phyloP scores from a whole-genome alignment of 2,797 vertebrate species.

The Microctenopoma stevenorrisi region DNA sequence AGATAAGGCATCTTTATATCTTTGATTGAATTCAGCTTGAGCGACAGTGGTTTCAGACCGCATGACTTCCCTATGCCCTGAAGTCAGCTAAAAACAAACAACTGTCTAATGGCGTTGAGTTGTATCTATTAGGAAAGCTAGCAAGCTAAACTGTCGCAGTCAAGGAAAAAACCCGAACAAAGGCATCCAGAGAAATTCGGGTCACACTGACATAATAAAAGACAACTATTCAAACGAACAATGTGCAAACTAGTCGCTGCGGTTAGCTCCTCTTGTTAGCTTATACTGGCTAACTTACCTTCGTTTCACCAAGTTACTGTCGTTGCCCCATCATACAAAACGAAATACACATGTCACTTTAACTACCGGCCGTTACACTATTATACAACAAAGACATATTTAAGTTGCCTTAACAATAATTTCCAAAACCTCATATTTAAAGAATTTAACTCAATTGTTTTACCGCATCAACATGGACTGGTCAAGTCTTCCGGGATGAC shows the following conservation, averaged over 20 bases:
- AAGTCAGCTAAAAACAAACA: conserved; percentile 31
- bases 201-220: background rate
- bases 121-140: background rate
- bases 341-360: background rate
- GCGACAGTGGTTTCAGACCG: background rate
- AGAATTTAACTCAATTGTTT: conserved; percentile 64
- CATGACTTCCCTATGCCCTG: background rate
- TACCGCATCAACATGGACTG: conserved; percentile 53
- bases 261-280: conserved; percentile 44
- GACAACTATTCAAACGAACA: accelerated
- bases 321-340: background rate
- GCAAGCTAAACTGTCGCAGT: conserved; percentile 1
- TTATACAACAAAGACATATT: accelerated
- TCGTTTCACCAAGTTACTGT: conserved; percentile 28
- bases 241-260: background rate
- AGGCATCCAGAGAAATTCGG: accelerated
- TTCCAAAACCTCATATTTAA: background rate
- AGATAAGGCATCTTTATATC: accelerated
- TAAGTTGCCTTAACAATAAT: background rate
- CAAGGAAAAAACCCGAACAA: background rate
- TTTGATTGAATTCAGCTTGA: background rate
- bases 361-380: accelerated
- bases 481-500: conserved; percentile 58
- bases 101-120: background rate
- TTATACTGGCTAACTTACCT: conserved; percentile 42